Evolutionary conservation across 2,113 vertebrate species (phyloP), one percentile per base, ranked within the genome.

Genomic region (Turnix velox): DNA sequence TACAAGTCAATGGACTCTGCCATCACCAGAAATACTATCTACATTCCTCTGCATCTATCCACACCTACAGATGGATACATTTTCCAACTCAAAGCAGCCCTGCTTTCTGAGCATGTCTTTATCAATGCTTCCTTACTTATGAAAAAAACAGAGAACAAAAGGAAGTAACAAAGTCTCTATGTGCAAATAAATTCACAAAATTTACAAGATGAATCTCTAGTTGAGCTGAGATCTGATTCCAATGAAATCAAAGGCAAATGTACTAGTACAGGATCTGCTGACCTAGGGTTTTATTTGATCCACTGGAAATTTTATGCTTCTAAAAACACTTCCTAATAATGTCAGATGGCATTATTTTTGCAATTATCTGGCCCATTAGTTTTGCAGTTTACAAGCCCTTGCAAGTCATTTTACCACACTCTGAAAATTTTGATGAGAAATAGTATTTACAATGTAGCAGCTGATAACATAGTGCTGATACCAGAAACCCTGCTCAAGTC

Each of bases 91-190:
- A 88, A 83, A 67, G 16, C 43, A 92, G 28, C 12, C 23, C 19
- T 67, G 45, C 14, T 71, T 43, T 42, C 67, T 51, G 39, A 51
- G 62, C 58, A 90, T 76, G n/a, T 88, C 65, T 95, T 85, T 72
- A 81, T 95, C 94, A 90, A 25, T 86, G 88, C 23, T n/a, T 55
- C 28, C 65, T 68, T 68, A 14, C 25, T 35, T 94, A 86, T 92
- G 94, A 79, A 24, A 49, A 49, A 88, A 94, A 88, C 51, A 88
- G 40, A 91, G 72, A 77, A 91, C 45, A 95, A 92, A 94, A 54
- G 17, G 77, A 74, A 69, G 52, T 12, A 57, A 33, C 49, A n/a
- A 49, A 54, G 39, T 10, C 85, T 57, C 68, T 55, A 28, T 15
- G 25, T 23, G 54, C 43, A 92, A 93, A 95, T 52, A 91, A 9